These are phyloP conservation scores for Nephrotoma guestfalica DNA, from an alignment of 2,888 invertebrate species.

Conservation along the genomic window DNA sequence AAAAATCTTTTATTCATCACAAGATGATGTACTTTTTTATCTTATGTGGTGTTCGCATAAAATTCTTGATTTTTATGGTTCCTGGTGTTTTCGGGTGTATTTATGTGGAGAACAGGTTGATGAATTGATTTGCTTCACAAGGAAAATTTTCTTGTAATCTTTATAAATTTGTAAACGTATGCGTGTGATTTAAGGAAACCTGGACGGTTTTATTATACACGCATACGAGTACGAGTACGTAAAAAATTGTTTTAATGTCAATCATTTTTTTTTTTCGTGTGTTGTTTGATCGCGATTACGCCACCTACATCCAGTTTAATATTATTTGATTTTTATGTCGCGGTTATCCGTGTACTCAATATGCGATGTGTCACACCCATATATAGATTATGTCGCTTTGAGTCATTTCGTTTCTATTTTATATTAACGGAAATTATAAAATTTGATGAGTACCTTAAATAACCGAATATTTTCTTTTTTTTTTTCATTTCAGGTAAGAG, in stretches of 20 bases:
- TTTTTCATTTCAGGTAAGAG: not conserved
- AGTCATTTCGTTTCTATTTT: not conserved
- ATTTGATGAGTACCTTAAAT: not conserved
- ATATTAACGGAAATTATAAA: not conserved
- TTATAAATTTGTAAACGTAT: no score
- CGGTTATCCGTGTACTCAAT: no score
- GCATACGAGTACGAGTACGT: no score
- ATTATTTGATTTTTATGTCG: no score
- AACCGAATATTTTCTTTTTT: not conserved
- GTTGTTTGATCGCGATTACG: no score
- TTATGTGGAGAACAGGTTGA: not conserved
- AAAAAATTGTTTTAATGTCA: no score
- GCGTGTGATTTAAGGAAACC: not conserved
- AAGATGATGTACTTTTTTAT: not conserved
- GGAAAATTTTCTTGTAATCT: not conserved
- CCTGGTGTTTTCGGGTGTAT: not conserved
- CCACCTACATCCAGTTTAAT: no score
- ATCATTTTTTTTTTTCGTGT: no score
- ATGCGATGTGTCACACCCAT: no score
- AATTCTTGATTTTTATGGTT: not conserved
- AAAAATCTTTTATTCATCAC: not conserved
- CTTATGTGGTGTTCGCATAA: not conserved
- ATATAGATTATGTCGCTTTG: not conserved
- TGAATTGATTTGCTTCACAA: not conserved
- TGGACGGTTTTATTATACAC: not conserved